Conservation (phyloP, 1,140 invertebrate genomes). For the Akabosia matsudoensis region DNA sequence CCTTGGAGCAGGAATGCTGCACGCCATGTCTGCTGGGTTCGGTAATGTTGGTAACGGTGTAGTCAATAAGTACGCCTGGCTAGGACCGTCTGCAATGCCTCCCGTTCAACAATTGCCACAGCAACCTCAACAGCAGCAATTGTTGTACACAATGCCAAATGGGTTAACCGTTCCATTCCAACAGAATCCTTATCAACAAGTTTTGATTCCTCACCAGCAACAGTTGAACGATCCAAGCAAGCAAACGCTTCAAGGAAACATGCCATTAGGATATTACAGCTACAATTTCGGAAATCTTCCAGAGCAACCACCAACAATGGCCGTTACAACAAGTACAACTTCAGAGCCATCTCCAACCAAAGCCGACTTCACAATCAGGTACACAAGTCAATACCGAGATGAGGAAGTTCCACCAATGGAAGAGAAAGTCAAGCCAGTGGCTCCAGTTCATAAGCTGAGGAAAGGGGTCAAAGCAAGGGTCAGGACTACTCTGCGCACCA, state of each 20-base stretch:
- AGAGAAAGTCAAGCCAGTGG: background rate
- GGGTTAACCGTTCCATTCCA: background rate
- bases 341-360: background rate
- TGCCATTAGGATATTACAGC: background rate
- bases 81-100: slow-evolving; percentile 11
- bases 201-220: slow-evolving; percentile 1
- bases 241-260: background rate
- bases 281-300: background rate
- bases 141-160: slow-evolving; percentile 6
- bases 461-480: background rate
- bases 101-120: background rate
- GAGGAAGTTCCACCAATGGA: background rate
- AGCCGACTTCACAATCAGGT: background rate
- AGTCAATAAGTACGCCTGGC: background rate
- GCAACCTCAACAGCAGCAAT: slow-evolving; percentile 20
- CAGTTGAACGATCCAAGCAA: background rate
- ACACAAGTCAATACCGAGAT: slow-evolving; percentile 5
- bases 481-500: background rate
- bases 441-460: slow-evolving; percentile 9
- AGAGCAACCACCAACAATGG: background rate
- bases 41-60: background rate
- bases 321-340: background rate
- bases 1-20: slow-evolving; percentile 40
- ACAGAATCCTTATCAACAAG: slow-evolving; percentile 7
- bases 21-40: slow-evolving; percentile 40